Evolutionary conservation across 2,888 invertebrate species (phyloP), one percentile per base, ranked within the genome.

Genomic region (Drosophila lacicola): DNA sequence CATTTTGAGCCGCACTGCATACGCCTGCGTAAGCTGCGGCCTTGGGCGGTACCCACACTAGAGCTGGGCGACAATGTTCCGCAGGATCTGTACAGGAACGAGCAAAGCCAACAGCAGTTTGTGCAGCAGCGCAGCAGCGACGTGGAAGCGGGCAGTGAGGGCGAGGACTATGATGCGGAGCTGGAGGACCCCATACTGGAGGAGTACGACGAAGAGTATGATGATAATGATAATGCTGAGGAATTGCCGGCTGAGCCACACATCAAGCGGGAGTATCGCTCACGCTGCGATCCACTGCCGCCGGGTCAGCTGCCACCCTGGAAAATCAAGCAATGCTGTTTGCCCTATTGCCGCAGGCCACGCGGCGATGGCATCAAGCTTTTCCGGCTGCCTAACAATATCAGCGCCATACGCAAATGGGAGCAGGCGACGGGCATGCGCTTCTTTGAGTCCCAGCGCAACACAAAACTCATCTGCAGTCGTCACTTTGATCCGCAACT

Each of bases 41-140:
- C 83, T 19, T 91, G 90, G 91, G 88, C 91, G 2, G 80, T 91
- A 53, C 90, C 90, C 4, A 91, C 90, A 0, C 62, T 91, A 6
- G 78, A 89, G 19, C 68, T 91, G 29, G 90, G 90, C 2, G 51
- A 67, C 8, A 86, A 86, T 63, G 88, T 85, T n/a, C 88, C 89
- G 1, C 53, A 51, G 5, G 51, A 66, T 3, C 61, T 89, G 14
- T 85, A 67, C 14, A 71, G 80, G 2, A 86, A 86, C 60, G 74
- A 82, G 17, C 70, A 88, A 46, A 74, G 84, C 37, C 76, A 70
- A 21, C 53, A 25, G 36, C 60, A 61, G 21, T 47, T 29, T 29
- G 8, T 8, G 29, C 29, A 29, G 29, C 29, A 29, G 42, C 17
- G 4, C 49, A 56, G n/a, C 29, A 29, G 29, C 29, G 29, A 29